Percentiles rank a stretch among this genome's conserved stretches.
Conservation (phyloP, 2,888 invertebrate genomes). For the Tenthredo distinguenda region DNA sequence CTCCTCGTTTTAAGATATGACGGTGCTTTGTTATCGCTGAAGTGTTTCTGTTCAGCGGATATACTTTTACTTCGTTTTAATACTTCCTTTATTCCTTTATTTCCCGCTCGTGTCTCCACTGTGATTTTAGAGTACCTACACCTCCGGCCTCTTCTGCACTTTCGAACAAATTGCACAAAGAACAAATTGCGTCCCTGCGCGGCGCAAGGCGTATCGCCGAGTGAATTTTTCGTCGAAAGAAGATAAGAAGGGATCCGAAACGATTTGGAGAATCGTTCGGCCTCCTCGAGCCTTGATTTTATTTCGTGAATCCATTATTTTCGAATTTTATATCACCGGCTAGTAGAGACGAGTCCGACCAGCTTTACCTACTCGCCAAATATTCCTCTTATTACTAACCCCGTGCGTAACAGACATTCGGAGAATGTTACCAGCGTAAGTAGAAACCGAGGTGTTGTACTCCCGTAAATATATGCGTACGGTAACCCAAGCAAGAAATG, state of each 20-base stretch:
- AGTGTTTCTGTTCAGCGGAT: neutral
- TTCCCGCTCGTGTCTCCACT: neutral
- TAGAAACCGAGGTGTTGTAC: neutral
- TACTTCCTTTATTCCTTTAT: neutral
- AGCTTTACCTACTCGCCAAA: neutral
- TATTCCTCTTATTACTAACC: conserved; percentile 41
- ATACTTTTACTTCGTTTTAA: neutral
- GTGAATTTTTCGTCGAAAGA: neutral
- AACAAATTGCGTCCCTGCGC: neutral
- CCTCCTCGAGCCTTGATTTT: neutral
- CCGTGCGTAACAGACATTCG: conserved; percentile 33
- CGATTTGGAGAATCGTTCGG: neutral
- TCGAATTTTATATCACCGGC: conserved; percentile 30
- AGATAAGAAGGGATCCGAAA: neutral
- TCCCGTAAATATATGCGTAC: neutral
- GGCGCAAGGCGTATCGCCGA: neutral
- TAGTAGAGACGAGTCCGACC: neutral
- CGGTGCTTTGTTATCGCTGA: neutral
- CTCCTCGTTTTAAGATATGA: neutral
- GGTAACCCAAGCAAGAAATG: neutral
- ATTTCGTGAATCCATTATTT: neutral
- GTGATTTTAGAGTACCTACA: neutral
- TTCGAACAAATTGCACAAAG: neutral
- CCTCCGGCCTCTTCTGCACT: neutral
- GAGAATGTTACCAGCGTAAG: conserved; percentile 20